Base-by-base conservation (phyloP, 2,797 vertebrate genomes). In the Cuculus canorus region DNA sequence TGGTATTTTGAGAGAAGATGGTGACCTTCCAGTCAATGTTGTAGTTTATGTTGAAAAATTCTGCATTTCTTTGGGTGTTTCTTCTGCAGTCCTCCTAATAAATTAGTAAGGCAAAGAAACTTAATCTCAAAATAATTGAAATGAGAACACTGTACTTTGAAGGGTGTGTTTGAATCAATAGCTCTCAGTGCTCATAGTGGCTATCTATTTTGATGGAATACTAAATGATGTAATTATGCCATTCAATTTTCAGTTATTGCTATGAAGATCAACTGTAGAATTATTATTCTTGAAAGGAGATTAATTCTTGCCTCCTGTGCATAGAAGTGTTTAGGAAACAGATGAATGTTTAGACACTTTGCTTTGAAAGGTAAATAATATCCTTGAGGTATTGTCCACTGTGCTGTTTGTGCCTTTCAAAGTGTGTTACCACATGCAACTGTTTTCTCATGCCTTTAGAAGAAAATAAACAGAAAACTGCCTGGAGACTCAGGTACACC, bases 361-460 rank as follows among this genome's bases (percentile, higher is more conserved):
- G 64, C 83, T 94, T 75, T 90, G 32, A 80, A 80, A 89, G 54
- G 61, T 75, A 94, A 93, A 57, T 92, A 86, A 43, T 95, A 69
- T 85, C 83, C 79, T 90, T 86, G 84, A 93, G 86, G 48, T 94
- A 84, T 75, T 92, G 52, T 72, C 33, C 27, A 27, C 17, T 70
- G 3, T 80, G 27, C 73, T 83, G n/a, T 76, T 37, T 71, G 32
- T 25, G 18, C 35, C 56, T 94, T 95, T 94, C 64, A 75, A 85
- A 94, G 25, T 27, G 32, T 45, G 47, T 94, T 96, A 91, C 41
- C 15, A 37, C 43, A 21, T 1, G 0, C 33, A 84, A 9, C 61
- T 92, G 16, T 66, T 96, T 39, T 91, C 27, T 94, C 92, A n/a
- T 0, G 1, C 87, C 33, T 96, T 93, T 60, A 66, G 71, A 93